Evolutionary conservation across 2,113 vertebrate genomes (phyloP), one percentile per base, ranked within the genome.

Genomic region (Laterallus jamaicensis): DNA sequence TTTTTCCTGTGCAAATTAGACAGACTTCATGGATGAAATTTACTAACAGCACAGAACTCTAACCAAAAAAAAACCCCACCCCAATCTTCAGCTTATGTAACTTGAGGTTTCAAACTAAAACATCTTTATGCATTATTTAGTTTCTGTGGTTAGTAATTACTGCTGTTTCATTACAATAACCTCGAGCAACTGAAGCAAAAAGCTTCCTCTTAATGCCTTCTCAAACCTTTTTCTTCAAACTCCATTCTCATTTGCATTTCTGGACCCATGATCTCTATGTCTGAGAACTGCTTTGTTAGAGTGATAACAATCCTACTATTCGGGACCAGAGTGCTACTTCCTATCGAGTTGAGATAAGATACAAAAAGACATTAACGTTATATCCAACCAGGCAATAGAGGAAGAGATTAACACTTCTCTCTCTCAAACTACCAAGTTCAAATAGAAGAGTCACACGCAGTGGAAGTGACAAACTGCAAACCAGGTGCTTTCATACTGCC

Each of bases 121-220:
- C 4, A 60, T 52, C 19, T 87, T 78, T 82, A 85, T 66, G n/a
- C 37, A 56, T 88, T 91, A 47, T 95, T 92, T 93, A 83, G 86
- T 88, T 79, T 55, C 64, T 42, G 6, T 17, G 29, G 50, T 69
- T 87, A 89, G 75, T 82, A 95, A 91, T 80, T 74, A 39, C 42
- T 59, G 25, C 44, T 63, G 31, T 70, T 92, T 86, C 63, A 56
- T 52, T 79, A 59, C 14, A 42, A 52, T 63, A 81, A 80, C 22
- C 25, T 90, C 11, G 2, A 74, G 55, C 22, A 71, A 78, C 37
- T 50, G 40, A 32, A 76, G 50, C 28, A 84, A 82, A 87, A 94
- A 74, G 9, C 25, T 62, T 85, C 50, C 21, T 79, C 59, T 70
- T 64, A 87, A 58, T 66, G 26, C n/a, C 12, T 88, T 73, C 56